A percentile compares a stretch with the other conserved stretches of the same genome.
These are phyloP conservation scores for Gari tellinella DNA, from an alignment of 2,888 invertebrate species.

Conservation along the genomic window DNA sequence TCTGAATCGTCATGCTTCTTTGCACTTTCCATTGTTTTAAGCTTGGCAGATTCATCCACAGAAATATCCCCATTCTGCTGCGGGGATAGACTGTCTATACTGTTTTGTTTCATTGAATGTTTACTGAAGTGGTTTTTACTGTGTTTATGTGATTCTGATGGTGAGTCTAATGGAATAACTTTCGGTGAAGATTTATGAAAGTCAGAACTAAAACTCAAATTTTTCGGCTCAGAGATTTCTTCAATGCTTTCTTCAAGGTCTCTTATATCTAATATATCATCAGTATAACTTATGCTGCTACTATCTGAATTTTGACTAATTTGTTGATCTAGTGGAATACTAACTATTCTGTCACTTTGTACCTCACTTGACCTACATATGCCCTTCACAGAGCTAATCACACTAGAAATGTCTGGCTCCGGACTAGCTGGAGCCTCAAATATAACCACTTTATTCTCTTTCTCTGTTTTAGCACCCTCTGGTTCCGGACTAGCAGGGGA, in stretches of 20 bases:
- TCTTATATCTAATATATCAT: no score
- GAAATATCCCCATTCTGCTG: constrained; percentile 51
- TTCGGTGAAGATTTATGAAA: constrained; percentile 15
- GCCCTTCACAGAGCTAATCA: constrained; percentile 8
- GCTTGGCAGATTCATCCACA: background rate
- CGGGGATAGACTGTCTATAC: constrained; percentile 20
- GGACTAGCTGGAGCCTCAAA: constrained; percentile 59
- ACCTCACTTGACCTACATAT: constrained; percentile 9
- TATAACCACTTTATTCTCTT: constrained; percentile 52
- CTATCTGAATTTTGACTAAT: background rate
- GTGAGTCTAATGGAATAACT: constrained; percentile 55
- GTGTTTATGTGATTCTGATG: constrained; percentile 26
- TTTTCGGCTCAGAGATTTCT: no score
- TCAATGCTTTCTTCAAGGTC: no score
- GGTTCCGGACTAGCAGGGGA: constrained; percentile 60
- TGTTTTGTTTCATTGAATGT: constrained; percentile 7
- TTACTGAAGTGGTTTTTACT: constrained; percentile 5
- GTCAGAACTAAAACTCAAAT: no score
- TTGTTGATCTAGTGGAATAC: constrained; percentile 51
- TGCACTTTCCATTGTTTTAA: background rate
- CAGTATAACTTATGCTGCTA: no score
- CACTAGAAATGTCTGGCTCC: constrained; percentile 39
- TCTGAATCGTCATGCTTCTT: background rate
- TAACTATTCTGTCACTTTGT: constrained; percentile 37
- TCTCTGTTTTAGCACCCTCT: constrained; percentile 12